Percentiles rank a stretch among this genome's conserved stretches.
Evolutionary conservation across 2,888 invertebrate species (phyloP).

Genomic region (Pelosia muscerda): DNA sequence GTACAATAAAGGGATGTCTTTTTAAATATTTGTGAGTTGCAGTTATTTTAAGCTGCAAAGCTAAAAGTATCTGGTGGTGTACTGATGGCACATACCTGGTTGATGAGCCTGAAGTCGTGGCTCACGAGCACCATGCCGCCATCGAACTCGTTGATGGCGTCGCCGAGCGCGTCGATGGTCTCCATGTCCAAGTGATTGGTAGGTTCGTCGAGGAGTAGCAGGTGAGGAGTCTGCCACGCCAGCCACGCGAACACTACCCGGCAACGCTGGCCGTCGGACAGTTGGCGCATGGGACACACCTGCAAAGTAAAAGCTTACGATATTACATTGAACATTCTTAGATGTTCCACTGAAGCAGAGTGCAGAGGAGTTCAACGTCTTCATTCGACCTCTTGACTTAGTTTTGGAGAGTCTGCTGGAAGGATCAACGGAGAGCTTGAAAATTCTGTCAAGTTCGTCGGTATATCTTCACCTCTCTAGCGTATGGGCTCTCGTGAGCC

Average conservation of each 20-base stretch:
- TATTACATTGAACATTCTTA: too few relatives aligned
- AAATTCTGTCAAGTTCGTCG: too few relatives aligned
- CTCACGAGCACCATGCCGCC: constrained; percentile 99
- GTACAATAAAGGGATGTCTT: too few relatives aligned
- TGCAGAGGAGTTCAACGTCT: too few relatives aligned
- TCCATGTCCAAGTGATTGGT: constrained; percentile 99
- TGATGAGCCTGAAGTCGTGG: constrained; percentile 99
- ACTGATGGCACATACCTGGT: constrained; percentile 96
- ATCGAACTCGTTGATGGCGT: constrained; percentile 98
- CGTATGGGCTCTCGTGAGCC: too few relatives aligned
- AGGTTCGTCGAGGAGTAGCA: constrained; percentile 93
- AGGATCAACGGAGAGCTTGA: too few relatives aligned
- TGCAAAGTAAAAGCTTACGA: constrained; percentile 60
- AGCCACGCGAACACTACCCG: constrained; percentile 99
- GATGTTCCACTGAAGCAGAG: too few relatives aligned
- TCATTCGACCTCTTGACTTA: too few relatives aligned
- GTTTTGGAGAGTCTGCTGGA: too few relatives aligned
- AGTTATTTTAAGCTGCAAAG: too few relatives aligned
- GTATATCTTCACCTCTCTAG: too few relatives aligned
- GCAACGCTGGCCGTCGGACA: constrained; percentile 99
- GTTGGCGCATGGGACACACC: constrained; percentile 97
- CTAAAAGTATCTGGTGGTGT: neutral
- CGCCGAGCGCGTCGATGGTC: constrained; percentile 99
- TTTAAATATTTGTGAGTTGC: too few relatives aligned
- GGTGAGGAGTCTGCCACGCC: constrained; percentile 98